Percentiles rank a stretch among this genome's conserved stretches.
phyloP scores from a whole-genome alignment of 2,113 vertebrate species.

The Puma concolor region DNA sequence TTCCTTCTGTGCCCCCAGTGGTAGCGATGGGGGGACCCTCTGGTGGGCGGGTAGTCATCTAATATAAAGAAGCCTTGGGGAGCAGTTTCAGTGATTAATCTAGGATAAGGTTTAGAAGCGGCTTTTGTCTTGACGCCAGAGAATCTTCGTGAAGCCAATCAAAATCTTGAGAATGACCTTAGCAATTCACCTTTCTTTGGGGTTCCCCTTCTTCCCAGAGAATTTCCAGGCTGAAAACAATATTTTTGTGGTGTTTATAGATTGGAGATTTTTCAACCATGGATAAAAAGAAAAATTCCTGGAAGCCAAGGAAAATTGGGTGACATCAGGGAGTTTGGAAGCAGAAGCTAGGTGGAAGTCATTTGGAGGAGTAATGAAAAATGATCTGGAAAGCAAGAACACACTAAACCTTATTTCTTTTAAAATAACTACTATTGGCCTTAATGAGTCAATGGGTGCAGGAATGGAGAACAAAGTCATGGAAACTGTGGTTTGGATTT shows the following conservation, averaged over 20 bases:
- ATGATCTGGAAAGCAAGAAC: neutral
- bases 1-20: neutral
- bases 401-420: neutral
- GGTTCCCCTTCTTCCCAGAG: neutral
- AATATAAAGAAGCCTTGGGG: neutral
- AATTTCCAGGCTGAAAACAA: neutral
- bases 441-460: neutral
- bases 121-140: neutral
- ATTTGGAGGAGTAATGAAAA: constrained; percentile 19
- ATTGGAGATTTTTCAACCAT: neutral
- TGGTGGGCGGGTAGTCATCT: neutral
- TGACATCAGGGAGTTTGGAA: neutral
- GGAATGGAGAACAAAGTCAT: neutral
- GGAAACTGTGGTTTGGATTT: neutral
- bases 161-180: neutral
- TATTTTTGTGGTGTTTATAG: neutral
- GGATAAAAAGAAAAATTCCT: neutral
- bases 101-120: neutral
- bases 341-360: constrained; percentile 5
- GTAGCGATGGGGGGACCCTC: neutral
- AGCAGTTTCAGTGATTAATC: neutral
- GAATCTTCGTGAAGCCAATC: neutral
- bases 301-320: neutral
- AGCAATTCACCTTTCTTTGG: neutral
- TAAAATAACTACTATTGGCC: neutral